phyloP scores from a whole-genome alignment of 2,888 invertebrate species.

The Cacoxenus indagator region DNA sequence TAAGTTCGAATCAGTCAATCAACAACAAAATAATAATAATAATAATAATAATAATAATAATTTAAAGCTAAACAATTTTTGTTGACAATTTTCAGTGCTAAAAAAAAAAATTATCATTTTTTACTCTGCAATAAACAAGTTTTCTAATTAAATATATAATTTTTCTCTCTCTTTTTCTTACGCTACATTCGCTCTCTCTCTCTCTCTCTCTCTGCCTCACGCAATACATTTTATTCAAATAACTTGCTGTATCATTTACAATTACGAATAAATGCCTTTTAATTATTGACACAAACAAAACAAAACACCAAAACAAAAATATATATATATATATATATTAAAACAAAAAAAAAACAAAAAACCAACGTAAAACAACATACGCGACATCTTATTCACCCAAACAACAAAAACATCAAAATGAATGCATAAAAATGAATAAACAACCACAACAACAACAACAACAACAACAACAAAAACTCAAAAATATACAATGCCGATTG shows the following conservation, averaged over 20 bases:
- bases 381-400: not conserved
- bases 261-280: not conserved
- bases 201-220: too few species aligned
- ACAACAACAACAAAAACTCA: constrained; percentile 32
- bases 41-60: constrained; percentile 35
- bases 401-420: too few species aligned
- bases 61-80: constrained; percentile 31
- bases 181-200: constrained; percentile 3
- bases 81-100: not conserved
- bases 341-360: constrained; percentile 1
- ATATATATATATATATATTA: not conserved
- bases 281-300: constrained; percentile 7
- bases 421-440: too few species aligned
- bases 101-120: not conserved
- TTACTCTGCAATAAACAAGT: not conserved
- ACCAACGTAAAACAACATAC: not conserved
- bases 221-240: too few species aligned
- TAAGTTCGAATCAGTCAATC: constrained; percentile 49
- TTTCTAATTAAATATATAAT: constrained; percentile 15
- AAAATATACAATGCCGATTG: constrained; percentile 17
- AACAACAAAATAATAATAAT: constrained; percentile 26
- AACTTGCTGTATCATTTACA: not conserved
- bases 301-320: not conserved
- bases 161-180: constrained; percentile 8
- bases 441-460: constrained; percentile 34